Conservation (phyloP, 1,140 invertebrate genomes). For the Neodiprion pinetum region DNA sequence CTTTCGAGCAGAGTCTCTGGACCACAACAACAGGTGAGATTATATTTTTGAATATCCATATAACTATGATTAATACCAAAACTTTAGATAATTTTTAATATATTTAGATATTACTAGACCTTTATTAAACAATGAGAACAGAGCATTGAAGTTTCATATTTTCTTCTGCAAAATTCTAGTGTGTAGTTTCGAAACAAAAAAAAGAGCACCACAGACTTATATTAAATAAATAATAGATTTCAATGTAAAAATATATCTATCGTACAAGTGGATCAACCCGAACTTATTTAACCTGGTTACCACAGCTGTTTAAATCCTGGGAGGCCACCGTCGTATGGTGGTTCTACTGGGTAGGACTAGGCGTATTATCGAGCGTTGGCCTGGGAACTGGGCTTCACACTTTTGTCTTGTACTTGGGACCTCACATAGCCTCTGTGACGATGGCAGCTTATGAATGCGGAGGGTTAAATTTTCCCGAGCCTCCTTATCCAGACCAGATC, state of each 20-base stretch:
- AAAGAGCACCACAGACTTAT: no score
- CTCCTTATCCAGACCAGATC: constrained; percentile 89
- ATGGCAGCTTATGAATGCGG: constrained; percentile 98
- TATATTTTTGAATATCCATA: constrained; percentile 41
- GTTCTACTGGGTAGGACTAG: constrained; percentile 93
- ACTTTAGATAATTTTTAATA: constrained; percentile 23
- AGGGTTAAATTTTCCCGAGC: constrained; percentile 91
- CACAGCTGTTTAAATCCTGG: constrained; percentile 64
- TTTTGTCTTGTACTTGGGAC: constrained; percentile 96
- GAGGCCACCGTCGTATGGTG: constrained; percentile 74
- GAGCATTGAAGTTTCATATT: constrained; percentile 9
- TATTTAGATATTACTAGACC: constrained; percentile 20
- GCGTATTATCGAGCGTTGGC: constrained; percentile 96
- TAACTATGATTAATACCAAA: not conserved
- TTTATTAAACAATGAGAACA: no score
- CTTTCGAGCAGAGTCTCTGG: constrained; percentile 63
- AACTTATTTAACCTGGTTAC: constrained; percentile 32
- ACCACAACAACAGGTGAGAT: constrained; percentile 66
- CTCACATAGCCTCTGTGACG: constrained; percentile 93
- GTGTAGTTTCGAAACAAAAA: no score
- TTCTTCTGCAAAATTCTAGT: not conserved
- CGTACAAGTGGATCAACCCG: not conserved
- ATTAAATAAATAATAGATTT: no score
- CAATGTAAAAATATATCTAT: no score
- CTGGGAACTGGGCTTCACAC: constrained; percentile 98